Evolutionary conservation across 1,140 invertebrate species (phyloP).

Genomic region (Sminthurides bifidus): DNA sequence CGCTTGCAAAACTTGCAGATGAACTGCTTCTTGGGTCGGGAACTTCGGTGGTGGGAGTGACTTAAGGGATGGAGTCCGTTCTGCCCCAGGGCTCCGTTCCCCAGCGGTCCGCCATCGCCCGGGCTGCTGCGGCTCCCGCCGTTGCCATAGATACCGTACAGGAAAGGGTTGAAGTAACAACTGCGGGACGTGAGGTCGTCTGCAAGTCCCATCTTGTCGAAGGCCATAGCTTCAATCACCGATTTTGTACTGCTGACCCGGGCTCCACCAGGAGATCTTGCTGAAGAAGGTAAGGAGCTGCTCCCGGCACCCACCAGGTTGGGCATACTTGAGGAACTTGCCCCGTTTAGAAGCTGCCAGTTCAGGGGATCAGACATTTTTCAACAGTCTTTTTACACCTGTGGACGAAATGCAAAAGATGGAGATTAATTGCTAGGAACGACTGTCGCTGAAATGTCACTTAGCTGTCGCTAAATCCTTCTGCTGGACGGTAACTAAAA

Average conservation of each 20-base stretch:
- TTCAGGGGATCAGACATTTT: background rate
- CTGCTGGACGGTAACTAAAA: too few species aligned
- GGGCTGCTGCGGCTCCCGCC: background rate
- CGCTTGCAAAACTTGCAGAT: slow-evolving; percentile 92
- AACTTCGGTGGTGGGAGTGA: slow-evolving; percentile 28
- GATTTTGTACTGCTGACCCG: slow-evolving; percentile 7
- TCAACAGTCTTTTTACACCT: too few species aligned
- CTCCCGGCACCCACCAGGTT: too few species aligned
- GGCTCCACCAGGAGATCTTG: too few species aligned
- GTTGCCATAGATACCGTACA: background rate
- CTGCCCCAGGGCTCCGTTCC: background rate
- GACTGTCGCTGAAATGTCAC: too few species aligned
- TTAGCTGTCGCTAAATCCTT: too few species aligned
- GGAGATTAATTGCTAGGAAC: too few species aligned
- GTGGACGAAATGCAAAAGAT: too few species aligned
- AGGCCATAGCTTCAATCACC: slow-evolving; percentile 2
- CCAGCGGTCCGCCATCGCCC: background rate
- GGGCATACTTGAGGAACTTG: too few species aligned
- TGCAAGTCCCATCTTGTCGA: slow-evolving; percentile 7
- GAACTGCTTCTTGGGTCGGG: slow-evolving; percentile 54
- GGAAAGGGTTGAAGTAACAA: slow-evolving; percentile 8
- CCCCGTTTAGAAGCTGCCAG: background rate
- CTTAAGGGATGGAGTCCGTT: background rate
- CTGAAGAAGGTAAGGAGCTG: too few species aligned
- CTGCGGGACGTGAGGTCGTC: slow-evolving; percentile 5